Evolutionary conservation across 2,113 vertebrate genomes (phyloP).

Genomic region (Pan paniscus): DNA sequence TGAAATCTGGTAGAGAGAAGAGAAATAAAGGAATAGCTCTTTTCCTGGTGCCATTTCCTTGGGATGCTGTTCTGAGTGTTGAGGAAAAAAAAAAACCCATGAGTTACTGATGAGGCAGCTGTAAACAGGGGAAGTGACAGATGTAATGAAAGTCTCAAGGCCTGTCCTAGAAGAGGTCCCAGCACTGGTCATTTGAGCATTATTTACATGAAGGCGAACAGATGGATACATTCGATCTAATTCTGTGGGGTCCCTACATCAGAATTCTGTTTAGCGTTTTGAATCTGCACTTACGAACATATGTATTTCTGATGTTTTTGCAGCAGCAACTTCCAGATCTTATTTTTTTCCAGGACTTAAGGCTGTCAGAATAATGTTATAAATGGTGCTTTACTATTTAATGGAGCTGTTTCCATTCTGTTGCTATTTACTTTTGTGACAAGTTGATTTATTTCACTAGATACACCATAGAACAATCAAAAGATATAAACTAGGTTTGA

Average conservation of each 20-base stretch:
- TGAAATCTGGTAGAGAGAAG: constrained; percentile 73
- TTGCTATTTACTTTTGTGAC: background rate
- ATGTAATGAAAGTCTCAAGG: constrained; percentile 78
- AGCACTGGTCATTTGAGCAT: constrained; percentile 73
- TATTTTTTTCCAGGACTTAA: constrained; percentile 19
- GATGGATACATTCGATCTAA: constrained; percentile 79
- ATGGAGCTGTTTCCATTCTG: background rate
- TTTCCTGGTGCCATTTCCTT: constrained; percentile 74
- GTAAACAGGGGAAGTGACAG: constrained; percentile 76
- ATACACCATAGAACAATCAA: background rate
- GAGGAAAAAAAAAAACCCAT: constrained; percentile 60
- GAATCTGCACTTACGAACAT: constrained; percentile 63
- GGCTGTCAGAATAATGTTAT: background rate
- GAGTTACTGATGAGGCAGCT: constrained; percentile 75
- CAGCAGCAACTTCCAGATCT: background rate
- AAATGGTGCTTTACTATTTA: background rate
- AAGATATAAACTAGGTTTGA: constrained; percentile 65
- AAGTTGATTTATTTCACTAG: background rate
- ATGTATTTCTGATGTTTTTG: constrained; percentile 54
- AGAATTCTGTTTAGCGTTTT: constrained; percentile 73
- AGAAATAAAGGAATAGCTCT: constrained; percentile 68
- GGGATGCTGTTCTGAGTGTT: constrained; percentile 77
- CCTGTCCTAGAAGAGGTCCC: constrained; percentile 77
- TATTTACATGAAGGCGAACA: constrained; percentile 75
- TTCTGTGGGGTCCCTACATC: constrained; percentile 74